Conservation (phyloP, 2,797 vertebrate species). For the Dermochelys coriacea region DNA sequence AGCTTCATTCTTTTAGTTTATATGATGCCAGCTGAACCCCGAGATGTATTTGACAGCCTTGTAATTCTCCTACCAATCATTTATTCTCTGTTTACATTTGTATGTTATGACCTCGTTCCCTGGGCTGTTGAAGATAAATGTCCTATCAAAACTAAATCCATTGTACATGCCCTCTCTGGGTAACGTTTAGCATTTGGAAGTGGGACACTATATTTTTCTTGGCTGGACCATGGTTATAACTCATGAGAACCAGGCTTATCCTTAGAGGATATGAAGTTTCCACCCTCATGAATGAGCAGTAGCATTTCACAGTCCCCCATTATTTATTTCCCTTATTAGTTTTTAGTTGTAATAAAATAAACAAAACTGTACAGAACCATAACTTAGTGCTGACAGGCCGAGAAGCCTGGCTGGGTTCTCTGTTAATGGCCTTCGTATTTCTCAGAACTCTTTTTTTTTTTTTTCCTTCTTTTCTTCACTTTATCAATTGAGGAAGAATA, state of each 20-base stretch:
- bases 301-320: neutral
- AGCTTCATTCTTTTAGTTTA: neutral
- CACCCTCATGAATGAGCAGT: neutral
- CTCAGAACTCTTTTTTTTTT: neutral
- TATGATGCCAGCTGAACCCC: neutral
- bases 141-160: neutral
- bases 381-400: neutral
- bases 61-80: neutral
- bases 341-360: neutral
- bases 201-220: neutral
- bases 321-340: conserved; percentile 22
- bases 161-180: fast-evolving
- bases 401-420: neutral
- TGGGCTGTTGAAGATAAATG: conserved; percentile 15
- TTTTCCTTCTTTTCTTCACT: neutral
- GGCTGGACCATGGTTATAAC: neutral
- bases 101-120: neutral
- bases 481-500: fast-evolving
- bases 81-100: neutral
- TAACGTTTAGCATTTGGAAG: neutral
- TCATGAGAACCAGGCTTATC: neutral
- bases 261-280: neutral
- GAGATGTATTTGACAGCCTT: conserved; percentile 31
- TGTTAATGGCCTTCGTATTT: neutral
- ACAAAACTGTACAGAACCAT: neutral